These are phyloP conservation scores for Papilio gigon DNA, from an alignment of 2,888 invertebrate species.

Conservation along the genomic window DNA sequence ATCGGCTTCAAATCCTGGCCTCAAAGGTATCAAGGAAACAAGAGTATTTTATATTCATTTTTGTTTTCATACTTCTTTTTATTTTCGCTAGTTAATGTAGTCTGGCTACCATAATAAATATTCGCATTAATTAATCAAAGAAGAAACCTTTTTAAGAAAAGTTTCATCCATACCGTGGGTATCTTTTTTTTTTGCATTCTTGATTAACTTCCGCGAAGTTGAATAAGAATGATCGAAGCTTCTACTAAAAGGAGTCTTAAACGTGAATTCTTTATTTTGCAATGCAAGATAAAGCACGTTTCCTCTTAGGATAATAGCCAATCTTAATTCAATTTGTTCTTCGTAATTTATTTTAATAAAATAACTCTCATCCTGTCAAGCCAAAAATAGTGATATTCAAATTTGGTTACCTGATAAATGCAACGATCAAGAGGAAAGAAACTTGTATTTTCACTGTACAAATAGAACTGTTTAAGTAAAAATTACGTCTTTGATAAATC, in stretches of 20 bases:
- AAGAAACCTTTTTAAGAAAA: constrained; percentile 11
- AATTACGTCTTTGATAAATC: too few species aligned
- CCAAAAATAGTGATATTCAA: background rate
- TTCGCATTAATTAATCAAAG: constrained; percentile 19
- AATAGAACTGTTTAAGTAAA: too few species aligned
- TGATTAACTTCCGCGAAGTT: constrained; percentile 13
- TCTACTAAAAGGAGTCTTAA: constrained; percentile 13
- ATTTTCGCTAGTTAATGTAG: background rate
- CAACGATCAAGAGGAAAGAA: too few species aligned
- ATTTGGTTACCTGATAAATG: too few species aligned
- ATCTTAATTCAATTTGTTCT: constrained; percentile 9
- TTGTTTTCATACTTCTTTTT: background rate
- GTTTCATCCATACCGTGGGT: constrained; percentile 1
- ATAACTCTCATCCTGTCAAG: background rate
- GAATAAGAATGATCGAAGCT: constrained; percentile 12
- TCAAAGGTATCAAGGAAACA: background rate
- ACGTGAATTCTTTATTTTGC: constrained; percentile 14
- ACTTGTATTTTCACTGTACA: too few species aligned
- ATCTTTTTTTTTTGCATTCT: constrained; percentile 24
- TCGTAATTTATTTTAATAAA: background rate
- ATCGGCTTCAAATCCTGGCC: background rate
- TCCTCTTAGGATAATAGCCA: constrained; percentile 14
- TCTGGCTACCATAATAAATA: background rate
- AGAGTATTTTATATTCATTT: too few species aligned
- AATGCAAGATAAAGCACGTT: constrained; percentile 13